phyloP scores from a whole-genome alignment of 2,888 invertebrate species.

The Helleia helle region DNA sequence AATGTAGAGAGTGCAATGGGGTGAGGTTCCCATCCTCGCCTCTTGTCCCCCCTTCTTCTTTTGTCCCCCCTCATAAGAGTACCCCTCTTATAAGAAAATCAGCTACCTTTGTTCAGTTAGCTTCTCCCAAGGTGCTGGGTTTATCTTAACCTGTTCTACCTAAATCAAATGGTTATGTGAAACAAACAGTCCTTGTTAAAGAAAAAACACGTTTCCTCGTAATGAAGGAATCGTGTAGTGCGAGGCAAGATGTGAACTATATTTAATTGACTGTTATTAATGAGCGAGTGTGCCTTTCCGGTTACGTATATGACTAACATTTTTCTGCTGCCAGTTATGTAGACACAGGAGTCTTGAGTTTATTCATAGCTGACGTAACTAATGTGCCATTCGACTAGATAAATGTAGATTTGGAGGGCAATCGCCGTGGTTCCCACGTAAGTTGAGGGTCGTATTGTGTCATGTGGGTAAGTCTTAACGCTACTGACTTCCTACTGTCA shows the following conservation, averaged over 20 bases:
- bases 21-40: too few species aligned
- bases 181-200: too few species aligned
- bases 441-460: not conserved
- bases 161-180: too few species aligned
- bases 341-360: not conserved
- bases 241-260: not conserved
- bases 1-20: too few species aligned
- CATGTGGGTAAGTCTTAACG: not conserved
- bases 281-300: not conserved
- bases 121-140: too few species aligned
- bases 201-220: too few species aligned
- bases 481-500: too few species aligned
- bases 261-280: not conserved
- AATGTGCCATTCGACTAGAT: not conserved
- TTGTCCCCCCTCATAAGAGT: too few species aligned
- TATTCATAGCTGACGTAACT: not conserved
- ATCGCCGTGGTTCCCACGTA: constrained; percentile 1
- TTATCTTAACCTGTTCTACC: too few species aligned
- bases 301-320: not conserved
- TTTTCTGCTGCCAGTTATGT: not conserved
- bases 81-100: too few species aligned
- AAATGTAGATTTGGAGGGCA: constrained; percentile 3
- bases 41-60: too few species aligned
- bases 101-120: too few species aligned
- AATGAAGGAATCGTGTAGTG: not conserved